These are phyloP conservation scores for Crambe crambe DNA, from an alignment of 37 sponge, comb jelly and placozoan species.

Conservation along the genomic window DNA sequence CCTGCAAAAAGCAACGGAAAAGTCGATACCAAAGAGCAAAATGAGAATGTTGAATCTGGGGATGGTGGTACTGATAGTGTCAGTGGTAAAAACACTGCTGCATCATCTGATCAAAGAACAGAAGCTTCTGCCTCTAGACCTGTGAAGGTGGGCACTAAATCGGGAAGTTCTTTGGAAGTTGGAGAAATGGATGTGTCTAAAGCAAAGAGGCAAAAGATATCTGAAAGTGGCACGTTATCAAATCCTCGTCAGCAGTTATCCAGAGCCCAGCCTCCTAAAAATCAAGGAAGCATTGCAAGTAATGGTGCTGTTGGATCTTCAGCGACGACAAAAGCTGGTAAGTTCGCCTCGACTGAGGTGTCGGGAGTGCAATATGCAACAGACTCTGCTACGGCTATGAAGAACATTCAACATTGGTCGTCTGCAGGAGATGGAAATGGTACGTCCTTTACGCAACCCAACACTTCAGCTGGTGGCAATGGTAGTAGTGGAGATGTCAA, in stretches of 20 bases:
- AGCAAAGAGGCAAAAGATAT: conserved; percentile 20
- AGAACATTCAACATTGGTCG: conserved; percentile 23
- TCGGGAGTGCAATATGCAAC: conserved; percentile 7
- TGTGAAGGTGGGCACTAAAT: neutral
- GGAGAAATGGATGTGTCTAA: neutral
- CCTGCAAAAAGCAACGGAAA: neutral
- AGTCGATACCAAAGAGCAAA: no score
- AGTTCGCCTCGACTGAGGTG: neutral
- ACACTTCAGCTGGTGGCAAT: no score
- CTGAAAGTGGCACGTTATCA: neutral
- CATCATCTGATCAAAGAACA: neutral
- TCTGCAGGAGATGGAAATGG: neutral
- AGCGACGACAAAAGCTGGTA: neutral
- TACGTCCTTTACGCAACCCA: neutral
- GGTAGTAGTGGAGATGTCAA: neutral
- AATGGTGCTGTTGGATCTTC: no score
- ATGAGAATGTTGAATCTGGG: neutral
- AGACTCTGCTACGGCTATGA: conserved; percentile 21
- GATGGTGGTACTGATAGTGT: neutral
- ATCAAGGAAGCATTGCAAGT: neutral
- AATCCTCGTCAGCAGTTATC: neutral
- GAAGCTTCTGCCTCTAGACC: neutral
- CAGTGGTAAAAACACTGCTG: neutral
- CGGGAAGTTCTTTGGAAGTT: neutral
- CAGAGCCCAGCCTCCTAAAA: neutral